Evolutionary conservation across 2,888 invertebrate species (phyloP).

Genomic region (Seira musarum): DNA sequence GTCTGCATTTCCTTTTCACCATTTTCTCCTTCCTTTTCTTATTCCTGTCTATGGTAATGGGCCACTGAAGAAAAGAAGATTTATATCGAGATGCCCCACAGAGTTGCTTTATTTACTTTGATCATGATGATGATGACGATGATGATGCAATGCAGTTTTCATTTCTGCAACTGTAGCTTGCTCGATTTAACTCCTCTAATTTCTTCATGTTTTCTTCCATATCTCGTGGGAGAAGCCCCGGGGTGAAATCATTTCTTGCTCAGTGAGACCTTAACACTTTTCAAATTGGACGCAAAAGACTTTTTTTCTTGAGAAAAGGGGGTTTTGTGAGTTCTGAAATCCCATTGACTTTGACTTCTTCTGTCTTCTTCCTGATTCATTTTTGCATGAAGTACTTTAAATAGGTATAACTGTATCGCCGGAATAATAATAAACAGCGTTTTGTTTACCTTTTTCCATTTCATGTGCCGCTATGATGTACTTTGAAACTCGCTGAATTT

Average conservation of each 20-base stretch:
- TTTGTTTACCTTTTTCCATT: neutral
- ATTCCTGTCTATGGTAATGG: conserved; percentile 22
- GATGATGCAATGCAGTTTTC: conserved; percentile 25
- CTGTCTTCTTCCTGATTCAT: conserved; percentile 25
- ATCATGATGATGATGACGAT: too few relatives aligned
- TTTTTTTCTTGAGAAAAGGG: neutral
- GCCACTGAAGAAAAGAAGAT: conserved; percentile 18
- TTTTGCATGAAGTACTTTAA: conserved; percentile 1
- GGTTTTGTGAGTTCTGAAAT: conserved; percentile 10
- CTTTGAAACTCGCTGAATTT: neutral
- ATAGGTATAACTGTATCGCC: neutral
- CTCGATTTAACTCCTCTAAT: conserved; percentile 25
- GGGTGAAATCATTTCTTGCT: conserved; percentile 54
- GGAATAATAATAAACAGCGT: neutral
- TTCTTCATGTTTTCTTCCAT: conserved; percentile 33
- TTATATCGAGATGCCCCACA: conserved; percentile 24
- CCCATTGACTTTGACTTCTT: conserved; percentile 20
- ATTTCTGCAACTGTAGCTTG: conserved; percentile 4
- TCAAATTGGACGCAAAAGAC: conserved; percentile 7
- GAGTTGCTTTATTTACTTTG: conserved; percentile 32
- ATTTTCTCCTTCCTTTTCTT: neutral
- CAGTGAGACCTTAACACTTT: conserved; percentile 40
- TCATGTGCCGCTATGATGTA: neutral
- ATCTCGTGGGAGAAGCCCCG: conserved; percentile 36
- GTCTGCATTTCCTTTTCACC: neutral